Conservation (phyloP, 2,888 invertebrate species). For the Drosophila histrio region DNA sequence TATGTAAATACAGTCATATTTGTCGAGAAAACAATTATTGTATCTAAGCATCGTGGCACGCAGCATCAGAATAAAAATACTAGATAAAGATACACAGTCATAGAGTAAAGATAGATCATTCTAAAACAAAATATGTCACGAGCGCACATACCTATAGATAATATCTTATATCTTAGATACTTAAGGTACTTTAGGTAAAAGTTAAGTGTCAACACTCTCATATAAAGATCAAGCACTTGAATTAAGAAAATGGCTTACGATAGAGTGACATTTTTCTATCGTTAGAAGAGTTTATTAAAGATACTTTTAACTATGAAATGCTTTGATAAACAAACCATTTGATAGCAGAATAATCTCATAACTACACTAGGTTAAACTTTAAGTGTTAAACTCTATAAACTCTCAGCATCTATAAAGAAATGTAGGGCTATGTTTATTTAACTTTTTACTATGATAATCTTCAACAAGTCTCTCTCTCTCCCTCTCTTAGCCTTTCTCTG, state of each 20-base stretch:
- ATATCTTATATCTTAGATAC: background rate
- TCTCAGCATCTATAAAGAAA: background rate
- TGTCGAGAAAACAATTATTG: slow-evolving; percentile 30
- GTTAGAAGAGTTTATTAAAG: background rate
- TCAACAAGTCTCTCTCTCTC: background rate
- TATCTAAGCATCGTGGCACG: background rate
- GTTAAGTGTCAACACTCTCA: background rate
- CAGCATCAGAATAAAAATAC: slow-evolving; percentile 5
- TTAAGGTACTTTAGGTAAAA: background rate
- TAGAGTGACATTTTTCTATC: background rate
- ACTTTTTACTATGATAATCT: background rate
- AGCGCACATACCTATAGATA: background rate
- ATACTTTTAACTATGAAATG: no score
- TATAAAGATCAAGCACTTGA: background rate
- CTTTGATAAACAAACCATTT: no score
- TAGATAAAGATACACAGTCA: background rate
- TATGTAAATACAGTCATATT: background rate
- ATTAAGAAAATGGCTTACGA: background rate
- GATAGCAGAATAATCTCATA: background rate
- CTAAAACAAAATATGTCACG: slow-evolving; percentile 18
- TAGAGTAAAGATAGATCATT: slow-evolving; percentile 17
- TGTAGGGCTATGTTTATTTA: background rate
- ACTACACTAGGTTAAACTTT: background rate
- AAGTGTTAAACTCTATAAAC: background rate
- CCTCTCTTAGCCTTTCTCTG: background rate